Evolutionary conservation across 1,140 invertebrate species (phyloP).

Genomic region (Drosophila azteca): DNA sequence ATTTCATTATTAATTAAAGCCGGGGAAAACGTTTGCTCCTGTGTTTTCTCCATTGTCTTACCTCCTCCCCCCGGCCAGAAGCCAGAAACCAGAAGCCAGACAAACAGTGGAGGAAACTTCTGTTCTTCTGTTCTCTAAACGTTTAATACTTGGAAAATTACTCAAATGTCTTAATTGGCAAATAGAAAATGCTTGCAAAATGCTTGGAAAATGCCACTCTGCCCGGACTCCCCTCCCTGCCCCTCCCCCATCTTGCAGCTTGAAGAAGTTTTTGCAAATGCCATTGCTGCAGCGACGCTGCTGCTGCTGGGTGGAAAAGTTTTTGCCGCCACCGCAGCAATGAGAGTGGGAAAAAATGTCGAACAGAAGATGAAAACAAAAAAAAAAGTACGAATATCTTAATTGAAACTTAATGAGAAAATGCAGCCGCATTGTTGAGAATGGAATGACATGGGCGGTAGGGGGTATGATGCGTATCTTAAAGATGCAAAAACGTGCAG

Average conservation of each 20-base stretch:
- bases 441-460: slow-evolving; percentile 2
- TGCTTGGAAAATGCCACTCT: slow-evolving; percentile 10
- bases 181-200: slow-evolving; percentile 31
- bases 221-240: not conserved
- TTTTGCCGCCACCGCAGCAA: slow-evolving; percentile 23
- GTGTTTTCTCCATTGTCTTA: no score
- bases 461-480: slow-evolving; percentile 49
- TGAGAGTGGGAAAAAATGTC: slow-evolving; percentile 42
- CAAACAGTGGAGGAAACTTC: slow-evolving; percentile 23
- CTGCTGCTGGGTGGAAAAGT: slow-evolving; percentile 37
- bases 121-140: slow-evolving; percentile 41
- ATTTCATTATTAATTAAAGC: no score
- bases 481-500: slow-evolving; percentile 59
- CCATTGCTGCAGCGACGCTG: slow-evolving; percentile 33
- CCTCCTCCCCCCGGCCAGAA: no score
- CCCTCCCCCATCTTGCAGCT: not conserved
- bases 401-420: slow-evolving; percentile 79
- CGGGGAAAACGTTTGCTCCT: no score
- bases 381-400: slow-evolving; percentile 34
- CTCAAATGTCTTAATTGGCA: slow-evolving; percentile 65
- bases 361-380: slow-evolving; percentile 27
- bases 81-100: no score
- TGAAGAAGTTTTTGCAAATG: slow-evolving; percentile 33
- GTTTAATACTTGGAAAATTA: slow-evolving; percentile 56
- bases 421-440: slow-evolving; percentile 50